These are phyloP conservation scores for Epinephelus awoara DNA, from an alignment of 2,797 vertebrate genomes.

Conservation along the genomic window DNA sequence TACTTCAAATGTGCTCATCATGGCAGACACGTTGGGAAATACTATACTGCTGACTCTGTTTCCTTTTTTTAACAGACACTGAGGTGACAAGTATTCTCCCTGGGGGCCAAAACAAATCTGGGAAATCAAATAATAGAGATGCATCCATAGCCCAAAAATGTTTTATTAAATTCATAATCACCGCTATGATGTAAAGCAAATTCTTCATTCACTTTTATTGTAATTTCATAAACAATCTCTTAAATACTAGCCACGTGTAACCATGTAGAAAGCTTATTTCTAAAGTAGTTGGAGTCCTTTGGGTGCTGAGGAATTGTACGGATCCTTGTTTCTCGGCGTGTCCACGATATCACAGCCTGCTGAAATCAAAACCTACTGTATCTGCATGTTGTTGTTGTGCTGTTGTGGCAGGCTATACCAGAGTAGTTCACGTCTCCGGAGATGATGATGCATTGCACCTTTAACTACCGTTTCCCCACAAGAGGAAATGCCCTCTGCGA, in stretches of 20 bases:
- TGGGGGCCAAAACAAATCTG: not conserved
- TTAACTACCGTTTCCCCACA: conserved; percentile 57
- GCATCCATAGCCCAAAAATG: conserved; percentile 60
- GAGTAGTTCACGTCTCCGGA: conserved; percentile 46
- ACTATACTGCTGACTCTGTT: not conserved
- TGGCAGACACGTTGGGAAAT: not conserved
- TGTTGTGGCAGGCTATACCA: conserved; percentile 42
- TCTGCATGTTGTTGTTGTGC: conserved; percentile 36
- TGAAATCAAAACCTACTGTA: conserved; percentile 55
- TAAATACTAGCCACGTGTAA: conserved; percentile 73
- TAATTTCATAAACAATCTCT: conserved; percentile 76
- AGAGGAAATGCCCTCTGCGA: conserved; percentile 69
- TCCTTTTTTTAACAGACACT: too few relatives aligned
- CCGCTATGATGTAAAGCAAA: conserved; percentile 61
- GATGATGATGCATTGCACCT: conserved; percentile 63
- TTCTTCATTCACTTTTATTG: conserved; percentile 52
- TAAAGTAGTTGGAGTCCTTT: conserved; percentile 63
- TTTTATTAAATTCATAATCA: conserved; percentile 78
- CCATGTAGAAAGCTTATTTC: conserved; percentile 61
- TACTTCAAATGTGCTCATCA: not conserved
- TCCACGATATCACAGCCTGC: conserved; percentile 34
- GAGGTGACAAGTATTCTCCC: not conserved
- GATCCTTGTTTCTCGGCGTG: conserved; percentile 24
- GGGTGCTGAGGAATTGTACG: conserved; percentile 39
- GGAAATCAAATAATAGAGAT: conserved; percentile 26